These are phyloP conservation scores for rabbit (Oryctolagus cuniculus) DNA, from an alignment of 2,113 vertebrate species.

Conservation along the genomic window DNA sequence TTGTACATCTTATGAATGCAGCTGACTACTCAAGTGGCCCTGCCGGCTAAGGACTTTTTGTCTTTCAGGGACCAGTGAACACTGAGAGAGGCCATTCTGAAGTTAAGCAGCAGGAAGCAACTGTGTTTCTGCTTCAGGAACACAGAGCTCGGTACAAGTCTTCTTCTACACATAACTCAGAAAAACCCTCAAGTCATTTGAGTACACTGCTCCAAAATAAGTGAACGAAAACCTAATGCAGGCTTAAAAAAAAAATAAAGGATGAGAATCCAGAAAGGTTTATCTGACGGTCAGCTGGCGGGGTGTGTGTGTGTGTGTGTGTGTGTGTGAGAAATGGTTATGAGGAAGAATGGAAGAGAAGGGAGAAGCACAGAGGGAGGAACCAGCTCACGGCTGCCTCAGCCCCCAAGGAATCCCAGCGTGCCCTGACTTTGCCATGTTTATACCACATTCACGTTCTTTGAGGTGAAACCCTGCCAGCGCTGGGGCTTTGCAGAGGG, in stretches of 20 bases:
- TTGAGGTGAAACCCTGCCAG: background rate
- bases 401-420: fast-evolving
- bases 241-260: background rate
- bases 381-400: background rate
- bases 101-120: background rate
- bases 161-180: background rate
- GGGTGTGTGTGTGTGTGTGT: too few relatives aligned
- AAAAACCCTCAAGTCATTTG: background rate
- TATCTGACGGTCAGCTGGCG: background rate
- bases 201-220: background rate
- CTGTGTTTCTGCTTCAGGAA: background rate
- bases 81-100: background rate
- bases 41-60: background rate
- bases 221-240: background rate
- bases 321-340: too few relatives aligned
- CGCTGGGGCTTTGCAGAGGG: background rate
- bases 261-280: background rate
- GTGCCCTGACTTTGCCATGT: fast-evolving
- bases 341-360: background rate
- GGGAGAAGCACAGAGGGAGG: background rate
- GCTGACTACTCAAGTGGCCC: background rate
- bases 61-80: background rate
- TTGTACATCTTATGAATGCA: background rate
- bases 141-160: background rate
- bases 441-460: background rate